Base-by-base conservation (phyloP, 2,113 vertebrate genomes). In the Sula dactylatra region DNA sequence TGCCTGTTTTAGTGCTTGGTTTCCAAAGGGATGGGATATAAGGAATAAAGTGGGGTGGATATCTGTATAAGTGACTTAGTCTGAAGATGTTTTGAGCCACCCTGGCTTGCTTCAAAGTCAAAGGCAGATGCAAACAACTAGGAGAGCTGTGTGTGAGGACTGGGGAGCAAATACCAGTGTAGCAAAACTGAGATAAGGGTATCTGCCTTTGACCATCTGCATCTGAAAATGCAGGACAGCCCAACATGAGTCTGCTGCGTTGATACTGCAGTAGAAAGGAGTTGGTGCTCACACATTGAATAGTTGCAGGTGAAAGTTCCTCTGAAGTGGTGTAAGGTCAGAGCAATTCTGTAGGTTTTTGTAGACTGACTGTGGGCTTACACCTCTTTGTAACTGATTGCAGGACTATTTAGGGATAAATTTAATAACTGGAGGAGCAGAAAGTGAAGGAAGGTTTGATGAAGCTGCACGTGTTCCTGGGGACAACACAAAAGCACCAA, bases 11-110 rank as follows among this genome's bases (percentile, higher is more conserved):
- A 80, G 22, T 8, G 31, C 56, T 55, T 4, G 1, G 10, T n/a
- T 71, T 71, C 58, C 14, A 31, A 61, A 72, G 7, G 18, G 16
- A 8, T 47, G 11, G 10, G 42, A 42, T 38, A 22, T 14, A 50
- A 49, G 22, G 34, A 9, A 10, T 19, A 38, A 56, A 76, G 29
- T 4, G 1, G 56, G 16, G 9, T 74, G 36, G 22, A 7, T 52
- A 14, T 18, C 17, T 72, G 6, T 52, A 0, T 32, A 42, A 91
- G n/a, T 10, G 18, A 56, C 19, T 54, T 32, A 14, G 17, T n/a
- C 4, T 38, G 26, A 32, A 40, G 56, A 9, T 36, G 32, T 76
- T 50, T 44, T 61, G 40, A n/a, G 54, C 0, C 0, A n/a, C 34
- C 2, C 2, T 17, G 55, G 14, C n/a, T 84, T 61, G 21, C 55